Conservation (phyloP, 2,113 vertebrate genomes). For the Paradoxurus hermaphroditus region DNA sequence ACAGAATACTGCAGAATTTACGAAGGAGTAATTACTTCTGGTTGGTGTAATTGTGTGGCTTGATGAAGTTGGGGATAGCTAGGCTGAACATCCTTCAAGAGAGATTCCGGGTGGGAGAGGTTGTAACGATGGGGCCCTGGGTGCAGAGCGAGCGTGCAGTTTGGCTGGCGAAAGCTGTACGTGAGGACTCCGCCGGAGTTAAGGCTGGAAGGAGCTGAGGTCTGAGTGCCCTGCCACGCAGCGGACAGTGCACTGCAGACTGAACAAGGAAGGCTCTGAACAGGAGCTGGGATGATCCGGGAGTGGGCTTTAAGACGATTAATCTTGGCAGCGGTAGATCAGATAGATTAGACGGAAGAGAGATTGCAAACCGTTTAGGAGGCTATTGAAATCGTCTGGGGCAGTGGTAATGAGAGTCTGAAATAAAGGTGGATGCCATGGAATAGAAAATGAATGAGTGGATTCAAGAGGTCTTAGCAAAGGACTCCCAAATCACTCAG, state of each 20-base stretch:
- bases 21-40: not conserved
- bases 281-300: not conserved
- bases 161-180: not conserved
- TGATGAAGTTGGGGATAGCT: not conserved
- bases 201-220: not conserved
- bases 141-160: rapidly evolving
- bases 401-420: not conserved
- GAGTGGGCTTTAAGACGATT: not conserved
- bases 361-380: conserved; percentile 25
- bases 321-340: conserved; percentile 9
- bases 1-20: not conserved
- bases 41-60: not conserved
- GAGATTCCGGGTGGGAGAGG: not conserved
- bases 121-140: not conserved
- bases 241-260: not conserved
- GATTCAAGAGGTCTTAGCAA: not conserved
- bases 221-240: not conserved
- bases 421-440: not conserved
- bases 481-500: not conserved
- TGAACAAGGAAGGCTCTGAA: not conserved
- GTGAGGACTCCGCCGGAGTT: not conserved
- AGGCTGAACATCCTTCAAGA: not conserved
- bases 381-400: conserved; percentile 4
- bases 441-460: not conserved
- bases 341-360: conserved; percentile 27